Conservation (phyloP, 2,797 vertebrate genomes). For the Chloroceryle inda region DNA sequence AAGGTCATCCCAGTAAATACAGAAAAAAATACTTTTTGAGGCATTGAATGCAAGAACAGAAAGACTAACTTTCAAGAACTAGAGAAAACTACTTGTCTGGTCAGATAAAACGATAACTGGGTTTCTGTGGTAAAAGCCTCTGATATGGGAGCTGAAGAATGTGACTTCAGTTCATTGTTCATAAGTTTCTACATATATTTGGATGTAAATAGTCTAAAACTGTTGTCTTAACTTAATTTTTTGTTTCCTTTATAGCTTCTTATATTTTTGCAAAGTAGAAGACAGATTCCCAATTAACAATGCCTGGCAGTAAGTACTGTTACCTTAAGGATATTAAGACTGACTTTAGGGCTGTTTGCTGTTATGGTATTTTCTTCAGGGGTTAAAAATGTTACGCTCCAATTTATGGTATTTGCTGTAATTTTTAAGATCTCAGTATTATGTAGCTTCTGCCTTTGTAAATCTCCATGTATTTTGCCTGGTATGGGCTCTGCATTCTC, state of each 20-base stretch:
- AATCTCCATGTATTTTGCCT: neutral
- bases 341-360: neutral
- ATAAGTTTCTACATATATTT: neutral
- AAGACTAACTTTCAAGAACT: neutral
- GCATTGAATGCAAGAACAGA: neutral
- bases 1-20: neutral
- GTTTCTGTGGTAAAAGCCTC: slow-evolving; percentile 33
- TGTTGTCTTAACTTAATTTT: neutral
- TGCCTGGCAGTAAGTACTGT: slow-evolving; percentile 71
- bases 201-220: neutral
- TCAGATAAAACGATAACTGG: neutral
- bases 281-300: slow-evolving; percentile 26
- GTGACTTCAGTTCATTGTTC: neutral
- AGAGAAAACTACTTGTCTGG: neutral
- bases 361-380: neutral
- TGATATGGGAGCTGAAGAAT: neutral
- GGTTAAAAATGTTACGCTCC: neutral
- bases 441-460: neutral
- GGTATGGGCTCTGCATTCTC: neutral
- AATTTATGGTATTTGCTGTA: neutral
- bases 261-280: neutral
- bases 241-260: slow-evolving; percentile 25
- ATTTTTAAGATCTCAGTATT: neutral
- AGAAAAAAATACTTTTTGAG: neutral
- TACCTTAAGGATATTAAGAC: neutral